Base-by-base conservation (phyloP, 2,797 vertebrate species). In the Micrastur ruficollis region DNA sequence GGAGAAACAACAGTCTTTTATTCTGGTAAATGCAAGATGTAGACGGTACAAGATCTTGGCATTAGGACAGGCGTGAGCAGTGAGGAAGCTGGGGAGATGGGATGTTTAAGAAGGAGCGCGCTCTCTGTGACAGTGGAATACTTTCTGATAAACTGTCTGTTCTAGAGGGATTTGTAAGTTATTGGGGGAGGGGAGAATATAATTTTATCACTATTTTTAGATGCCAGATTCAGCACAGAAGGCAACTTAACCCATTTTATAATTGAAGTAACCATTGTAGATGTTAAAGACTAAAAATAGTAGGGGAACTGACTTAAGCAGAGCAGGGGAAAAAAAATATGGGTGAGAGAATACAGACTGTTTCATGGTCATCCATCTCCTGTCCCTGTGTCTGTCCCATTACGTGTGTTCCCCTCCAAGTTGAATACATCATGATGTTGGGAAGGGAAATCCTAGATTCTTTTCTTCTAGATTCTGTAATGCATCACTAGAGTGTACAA, bases 131-230 rank as follows among this genome's bases (percentile, higher is more conserved):
- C 38, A 0, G 0, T 84, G 82, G 46, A 90, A 50, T 91, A 83
- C 38, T 91, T 95, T 90, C 53, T 84, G 80, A 89, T 79, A 90
- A 94, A 79, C 14, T 74, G 32, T 27, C 53, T 81, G 15, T 73
- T 93, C 89, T 90, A 32, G 62, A 84, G 90, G 70, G 90, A 85
- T 70, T 94, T 92, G n/a, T 70, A 67, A 84, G 46, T 82, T 95
- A n/a, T 32, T 52, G 65, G 8, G 10, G 46, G 10, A 12, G 25
- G 21, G 65, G 17, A 29, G 5, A 12, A 14, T 70, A 63, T 55
- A 70, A 89, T 90, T 88, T 91, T 90, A 62, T 61, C 4, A 2
- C 94, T 95, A 94, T 91, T 95, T 97, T 95, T 97, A 91, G 90
- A 55, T 84, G 21, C 7, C 2, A 8, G 38, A 50, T 93, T 92